phyloP scores from a whole-genome alignment of 2,888 invertebrate species.

The Patella depressa region DNA sequence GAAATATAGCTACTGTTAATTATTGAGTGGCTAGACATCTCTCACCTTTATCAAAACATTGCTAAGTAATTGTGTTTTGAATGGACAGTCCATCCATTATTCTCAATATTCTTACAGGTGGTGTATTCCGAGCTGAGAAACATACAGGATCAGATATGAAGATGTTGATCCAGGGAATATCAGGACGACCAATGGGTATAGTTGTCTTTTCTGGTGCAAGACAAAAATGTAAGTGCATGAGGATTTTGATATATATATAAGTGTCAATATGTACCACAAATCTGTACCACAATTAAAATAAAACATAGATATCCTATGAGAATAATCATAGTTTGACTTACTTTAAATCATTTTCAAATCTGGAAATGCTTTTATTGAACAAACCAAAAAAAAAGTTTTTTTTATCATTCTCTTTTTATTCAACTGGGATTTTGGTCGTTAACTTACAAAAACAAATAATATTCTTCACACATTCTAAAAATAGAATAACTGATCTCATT shows the following conservation, averaged over 20 bases:
- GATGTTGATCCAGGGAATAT: conserved; percentile 92
- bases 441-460: not conserved
- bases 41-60: not conserved
- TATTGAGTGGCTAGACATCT: no score
- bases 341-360: no score
- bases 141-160: conserved; percentile 95
- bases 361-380: no score
- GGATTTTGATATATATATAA: no score
- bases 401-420: no score
- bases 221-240: conserved; percentile 82
- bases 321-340: no score
- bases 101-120: conserved; percentile 41
- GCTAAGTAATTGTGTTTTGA: not conserved
- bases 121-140: conserved; percentile 95
- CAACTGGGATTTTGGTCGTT: no score
- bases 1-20: no score
- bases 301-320: no score
- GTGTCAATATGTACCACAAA: no score
- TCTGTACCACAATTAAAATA: no score
- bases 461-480: not conserved
- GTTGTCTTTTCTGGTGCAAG: conserved; percentile 86
- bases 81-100: conserved; percentile 2
- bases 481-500: not conserved
- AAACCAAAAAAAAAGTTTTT: no score
- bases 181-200: conserved; percentile 93